Conservation (phyloP, 2,113 vertebrate genomes). For the Pomatorhinus ruficollis region DNA sequence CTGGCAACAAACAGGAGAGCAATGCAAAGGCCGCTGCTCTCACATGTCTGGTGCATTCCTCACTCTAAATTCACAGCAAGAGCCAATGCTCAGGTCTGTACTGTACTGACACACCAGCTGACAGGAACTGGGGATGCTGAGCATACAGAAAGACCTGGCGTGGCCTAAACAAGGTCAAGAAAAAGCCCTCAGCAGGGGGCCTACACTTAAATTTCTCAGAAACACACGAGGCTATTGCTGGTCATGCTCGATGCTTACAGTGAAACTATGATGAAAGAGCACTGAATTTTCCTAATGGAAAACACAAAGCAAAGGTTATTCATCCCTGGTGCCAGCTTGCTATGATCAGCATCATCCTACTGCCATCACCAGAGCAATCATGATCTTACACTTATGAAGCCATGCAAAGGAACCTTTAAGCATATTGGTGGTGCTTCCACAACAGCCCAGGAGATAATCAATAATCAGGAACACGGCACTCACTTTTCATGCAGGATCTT, state of each 20-base stretch:
- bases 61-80: background rate
- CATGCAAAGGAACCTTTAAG: background rate
- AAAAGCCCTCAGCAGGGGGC: background rate
- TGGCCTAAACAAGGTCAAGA: background rate
- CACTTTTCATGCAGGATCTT: background rate
- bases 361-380: background rate
- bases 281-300: background rate
- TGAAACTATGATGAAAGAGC: background rate
- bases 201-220: background rate
- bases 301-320: background rate
- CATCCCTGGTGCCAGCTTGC: background rate
- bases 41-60: background rate
- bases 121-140: background rate
- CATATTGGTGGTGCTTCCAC: background rate
- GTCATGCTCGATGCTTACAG: background rate
- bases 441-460: background rate
- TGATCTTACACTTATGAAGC: accelerated
- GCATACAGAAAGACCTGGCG: background rate
- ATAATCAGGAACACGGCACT: background rate
- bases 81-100: background rate
- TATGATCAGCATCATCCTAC: background rate
- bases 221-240: background rate
- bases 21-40: background rate
- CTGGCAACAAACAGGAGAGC: background rate
- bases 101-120: background rate